These are phyloP conservation scores for Steromphala cineraria DNA, from an alignment of 2,888 invertebrate genomes.

Conservation along the genomic window DNA sequence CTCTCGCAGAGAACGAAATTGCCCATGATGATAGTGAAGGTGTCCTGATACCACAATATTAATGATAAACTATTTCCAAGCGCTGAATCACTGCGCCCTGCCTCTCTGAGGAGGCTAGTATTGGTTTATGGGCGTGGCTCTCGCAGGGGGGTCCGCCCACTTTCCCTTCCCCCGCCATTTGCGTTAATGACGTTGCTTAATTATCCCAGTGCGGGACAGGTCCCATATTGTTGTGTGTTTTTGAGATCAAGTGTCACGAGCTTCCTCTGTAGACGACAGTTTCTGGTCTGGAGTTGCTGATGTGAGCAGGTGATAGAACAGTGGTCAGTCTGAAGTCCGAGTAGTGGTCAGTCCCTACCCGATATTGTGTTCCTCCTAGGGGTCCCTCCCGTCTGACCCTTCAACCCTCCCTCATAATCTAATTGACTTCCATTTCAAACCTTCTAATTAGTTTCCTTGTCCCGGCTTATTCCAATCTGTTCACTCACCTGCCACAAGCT, in stretches of 20 bases:
- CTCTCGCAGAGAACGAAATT: too few relatives aligned
- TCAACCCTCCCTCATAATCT: not conserved
- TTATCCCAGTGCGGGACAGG: not conserved
- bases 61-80: too few relatives aligned
- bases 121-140: not conserved
- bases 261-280: not conserved
- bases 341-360: not conserved
- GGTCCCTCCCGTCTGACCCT: not conserved
- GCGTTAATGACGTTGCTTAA: not conserved
- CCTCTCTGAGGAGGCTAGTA: too few relatives aligned
- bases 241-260: not conserved
- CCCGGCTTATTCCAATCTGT: too few relatives aligned
- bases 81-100: too few relatives aligned
- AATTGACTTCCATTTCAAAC: not conserved
- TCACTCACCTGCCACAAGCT: too few relatives aligned
- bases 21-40: too few relatives aligned
- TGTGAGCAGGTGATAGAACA: not conserved
- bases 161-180: not conserved
- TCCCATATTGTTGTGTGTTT: constrained; percentile 2
- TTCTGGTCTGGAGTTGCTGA: not conserved
- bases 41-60: too few relatives aligned
- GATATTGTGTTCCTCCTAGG: not conserved
- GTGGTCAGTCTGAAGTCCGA: not conserved
- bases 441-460: not conserved
- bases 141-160: not conserved